phyloP scores from a whole-genome alignment of 2,797 vertebrate genomes.

The Callimico goeldii region DNA sequence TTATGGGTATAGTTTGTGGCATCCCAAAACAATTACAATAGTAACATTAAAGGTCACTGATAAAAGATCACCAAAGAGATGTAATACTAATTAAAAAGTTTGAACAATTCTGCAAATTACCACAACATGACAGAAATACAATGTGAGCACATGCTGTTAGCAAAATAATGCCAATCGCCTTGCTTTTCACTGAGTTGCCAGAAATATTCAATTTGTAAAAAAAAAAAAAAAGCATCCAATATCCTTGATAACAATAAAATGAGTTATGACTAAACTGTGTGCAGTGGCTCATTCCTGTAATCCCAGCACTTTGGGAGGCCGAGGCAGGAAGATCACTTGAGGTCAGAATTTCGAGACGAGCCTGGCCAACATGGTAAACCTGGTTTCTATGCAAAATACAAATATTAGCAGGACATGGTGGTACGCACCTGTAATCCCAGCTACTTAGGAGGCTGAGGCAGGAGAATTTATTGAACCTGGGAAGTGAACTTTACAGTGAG shows the following conservation, averaged over 20 bases:
- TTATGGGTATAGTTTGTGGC: background rate
- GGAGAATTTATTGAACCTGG: background rate
- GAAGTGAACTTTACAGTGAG: background rate
- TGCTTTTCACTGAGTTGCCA: background rate
- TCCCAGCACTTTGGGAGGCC: background rate
- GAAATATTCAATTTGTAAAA: background rate
- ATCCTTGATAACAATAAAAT: background rate
- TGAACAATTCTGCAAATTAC: background rate
- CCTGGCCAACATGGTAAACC: background rate
- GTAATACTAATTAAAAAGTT: background rate
- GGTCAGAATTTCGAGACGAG: background rate
- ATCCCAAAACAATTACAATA: background rate
- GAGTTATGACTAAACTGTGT: background rate
- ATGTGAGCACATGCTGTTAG: background rate
- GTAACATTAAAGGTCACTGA: background rate
- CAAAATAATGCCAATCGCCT: background rate
- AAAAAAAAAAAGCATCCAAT: background rate
- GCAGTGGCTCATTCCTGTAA: background rate
- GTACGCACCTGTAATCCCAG: background rate
- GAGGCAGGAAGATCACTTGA: background rate
- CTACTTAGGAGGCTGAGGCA: background rate
- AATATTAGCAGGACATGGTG: background rate
- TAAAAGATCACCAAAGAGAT: background rate
- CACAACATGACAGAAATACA: background rate
- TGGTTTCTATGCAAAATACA: background rate